These are phyloP conservation scores for Sebastes hopkinsi DNA, from an alignment of 2,797 vertebrate genomes.

Conservation along the genomic window DNA sequence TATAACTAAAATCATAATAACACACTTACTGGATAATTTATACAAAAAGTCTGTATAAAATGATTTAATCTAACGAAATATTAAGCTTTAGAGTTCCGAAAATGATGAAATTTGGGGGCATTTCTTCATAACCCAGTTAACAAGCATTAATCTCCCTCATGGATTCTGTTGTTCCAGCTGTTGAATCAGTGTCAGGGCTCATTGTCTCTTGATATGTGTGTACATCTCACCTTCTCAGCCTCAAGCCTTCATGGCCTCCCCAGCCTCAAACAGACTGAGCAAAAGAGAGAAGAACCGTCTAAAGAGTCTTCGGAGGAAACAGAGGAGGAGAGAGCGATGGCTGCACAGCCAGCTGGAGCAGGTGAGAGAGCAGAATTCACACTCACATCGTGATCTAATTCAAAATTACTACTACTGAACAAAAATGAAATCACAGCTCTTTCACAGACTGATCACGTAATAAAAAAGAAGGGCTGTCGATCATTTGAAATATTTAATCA, in stretches of 20 bases:
- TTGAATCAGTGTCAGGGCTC: background rate
- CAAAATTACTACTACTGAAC: background rate
- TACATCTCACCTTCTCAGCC: background rate
- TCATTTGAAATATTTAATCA: no score
- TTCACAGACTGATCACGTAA: background rate
- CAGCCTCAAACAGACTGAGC: constrained; percentile 68
- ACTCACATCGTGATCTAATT: rapidly evolving
- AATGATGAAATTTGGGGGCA: no score
- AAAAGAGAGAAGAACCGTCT: constrained; percentile 86
- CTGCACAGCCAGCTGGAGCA: constrained; percentile 68
- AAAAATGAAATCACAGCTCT: background rate
- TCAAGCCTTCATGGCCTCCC: constrained; percentile 7
- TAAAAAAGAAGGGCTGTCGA: background rate
- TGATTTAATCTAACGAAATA: no score
- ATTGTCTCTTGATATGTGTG: background rate
- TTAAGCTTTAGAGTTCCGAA: no score
- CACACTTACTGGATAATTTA: no score
- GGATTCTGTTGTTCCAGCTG: background rate
- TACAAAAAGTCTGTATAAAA: no score
- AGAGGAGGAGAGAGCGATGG: constrained; percentile 83
- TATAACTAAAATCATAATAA: no score
- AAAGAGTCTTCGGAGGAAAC: constrained; percentile 86
- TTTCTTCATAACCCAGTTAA: no score
- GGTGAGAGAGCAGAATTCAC: constrained; percentile 45
- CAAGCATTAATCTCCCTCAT: no score